phyloP scores from a whole-genome alignment of 1,140 invertebrate genomes.

The Campodea augens region DNA sequence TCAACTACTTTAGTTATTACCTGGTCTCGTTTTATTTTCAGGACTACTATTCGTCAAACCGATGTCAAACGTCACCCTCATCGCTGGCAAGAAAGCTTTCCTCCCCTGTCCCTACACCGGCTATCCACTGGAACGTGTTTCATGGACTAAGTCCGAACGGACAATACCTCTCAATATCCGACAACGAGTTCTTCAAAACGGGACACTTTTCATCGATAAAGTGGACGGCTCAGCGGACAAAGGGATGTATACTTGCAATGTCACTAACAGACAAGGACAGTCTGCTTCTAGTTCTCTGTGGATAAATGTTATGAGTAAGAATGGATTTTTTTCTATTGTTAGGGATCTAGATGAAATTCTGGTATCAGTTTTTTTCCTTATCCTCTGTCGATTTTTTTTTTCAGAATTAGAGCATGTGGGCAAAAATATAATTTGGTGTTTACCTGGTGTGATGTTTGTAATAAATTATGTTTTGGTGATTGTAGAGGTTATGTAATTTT shows the following conservation, averaged over 20 bases:
- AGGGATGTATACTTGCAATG: constrained; percentile 27
- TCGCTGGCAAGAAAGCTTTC: constrained; percentile 11
- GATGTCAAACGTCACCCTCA: constrained; percentile 15
- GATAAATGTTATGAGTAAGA: constrained; percentile 28
- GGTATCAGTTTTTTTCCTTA: too few species aligned
- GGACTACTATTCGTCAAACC: constrained; percentile 9
- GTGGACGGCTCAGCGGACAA: constrained; percentile 25
- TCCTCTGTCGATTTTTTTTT: too few species aligned
- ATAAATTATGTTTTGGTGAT: too few species aligned
- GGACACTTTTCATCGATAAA: constrained; percentile 25
- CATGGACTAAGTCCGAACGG: constrained; percentile 27
- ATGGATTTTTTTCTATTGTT: too few species aligned
- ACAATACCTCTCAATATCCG: constrained; percentile 27
- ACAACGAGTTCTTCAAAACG: constrained; percentile 27
- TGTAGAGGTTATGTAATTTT: too few species aligned
- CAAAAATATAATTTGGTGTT: too few species aligned
- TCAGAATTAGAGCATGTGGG: too few species aligned
- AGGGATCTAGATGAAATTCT: too few species aligned
- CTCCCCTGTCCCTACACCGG: constrained; percentile 33
- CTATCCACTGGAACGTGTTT: constrained; percentile 28
- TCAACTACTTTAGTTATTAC: too few species aligned
- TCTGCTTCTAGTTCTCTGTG: constrained; percentile 21
- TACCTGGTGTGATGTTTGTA: too few species aligned
- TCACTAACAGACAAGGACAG: constrained; percentile 20
- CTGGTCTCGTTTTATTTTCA: too few species aligned